phyloP scores from a whole-genome alignment of 37 sponge, comb jelly and placozoan species.

The Cladorhizidae sp. region DNA sequence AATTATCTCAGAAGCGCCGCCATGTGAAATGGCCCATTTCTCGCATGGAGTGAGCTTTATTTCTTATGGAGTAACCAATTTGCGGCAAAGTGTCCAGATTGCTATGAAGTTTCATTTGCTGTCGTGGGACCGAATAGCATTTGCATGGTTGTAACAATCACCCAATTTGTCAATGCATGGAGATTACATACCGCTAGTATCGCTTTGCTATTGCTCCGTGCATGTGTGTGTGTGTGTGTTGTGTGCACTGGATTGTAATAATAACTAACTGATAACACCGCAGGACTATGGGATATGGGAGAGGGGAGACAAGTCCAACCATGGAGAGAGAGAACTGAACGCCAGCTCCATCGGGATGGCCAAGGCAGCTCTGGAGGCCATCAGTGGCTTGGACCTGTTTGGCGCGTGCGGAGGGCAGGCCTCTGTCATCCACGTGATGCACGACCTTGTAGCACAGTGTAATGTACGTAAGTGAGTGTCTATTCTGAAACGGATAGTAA shows the following conservation, averaged over 20 bases:
- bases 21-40: too few species aligned
- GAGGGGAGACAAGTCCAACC: slow-evolving; percentile 95
- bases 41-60: too few species aligned
- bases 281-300: slow-evolving; percentile 98
- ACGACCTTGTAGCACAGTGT: slow-evolving; percentile 85
- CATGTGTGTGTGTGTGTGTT: too few species aligned
- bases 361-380: slow-evolving; percentile 93
- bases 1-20: too few species aligned
- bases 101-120: too few species aligned
- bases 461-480: slow-evolving; percentile 42
- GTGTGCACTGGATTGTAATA: too few species aligned
- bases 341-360: slow-evolving; percentile 97
- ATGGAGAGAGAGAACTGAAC: slow-evolving; percentile 91
- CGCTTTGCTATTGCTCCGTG: too few species aligned
- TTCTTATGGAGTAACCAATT: too few species aligned
- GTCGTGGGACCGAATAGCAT: too few species aligned
- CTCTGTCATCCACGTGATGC: slow-evolving; percentile 85
- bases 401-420: slow-evolving; percentile 78
- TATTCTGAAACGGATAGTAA: neutral
- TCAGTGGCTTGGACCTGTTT: slow-evolving; percentile 89
- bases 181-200: neutral
- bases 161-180: neutral
- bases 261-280: too few species aligned
- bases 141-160: too few species aligned
- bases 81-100: too few species aligned